These are phyloP conservation scores for Oscheius sp. DNA, from an alignment of 2,888 invertebrate genomes.

Conservation along the genomic window DNA sequence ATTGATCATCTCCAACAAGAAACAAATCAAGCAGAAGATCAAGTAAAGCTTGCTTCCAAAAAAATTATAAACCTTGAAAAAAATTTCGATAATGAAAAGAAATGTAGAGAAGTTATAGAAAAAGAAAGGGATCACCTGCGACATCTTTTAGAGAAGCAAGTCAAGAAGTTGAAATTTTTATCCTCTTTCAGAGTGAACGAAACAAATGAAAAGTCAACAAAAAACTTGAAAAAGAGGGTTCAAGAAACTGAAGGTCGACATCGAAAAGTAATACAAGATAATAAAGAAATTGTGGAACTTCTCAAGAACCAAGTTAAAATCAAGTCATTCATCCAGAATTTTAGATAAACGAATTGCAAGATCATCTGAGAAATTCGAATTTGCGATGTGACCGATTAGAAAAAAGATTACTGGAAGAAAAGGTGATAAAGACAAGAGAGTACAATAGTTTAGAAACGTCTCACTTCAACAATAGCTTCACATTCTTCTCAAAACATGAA, in stretches of 20 bases:
- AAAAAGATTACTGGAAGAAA: conserved; percentile 2
- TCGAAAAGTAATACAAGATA: not conserved
- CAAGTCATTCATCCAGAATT: not conserved
- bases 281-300: not conserved
- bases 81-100: not conserved
- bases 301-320: not conserved
- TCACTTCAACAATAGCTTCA: not conserved
- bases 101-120: not conserved
- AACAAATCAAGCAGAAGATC: not conserved
- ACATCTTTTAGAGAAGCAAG: conserved; percentile 12
- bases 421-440: not conserved
- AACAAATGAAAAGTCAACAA: not conserved
- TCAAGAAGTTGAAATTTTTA: not conserved
- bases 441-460: not conserved
- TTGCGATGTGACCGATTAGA: conserved; percentile 12
- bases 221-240: conserved; percentile 2
- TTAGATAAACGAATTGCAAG: conserved; percentile 1
- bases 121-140: not conserved
- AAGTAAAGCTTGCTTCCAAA: not conserved
- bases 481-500: conserved; percentile 17
- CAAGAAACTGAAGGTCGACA: not conserved
- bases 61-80: not conserved
- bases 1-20: conserved; percentile 8
- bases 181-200: not conserved
- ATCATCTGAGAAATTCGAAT: conserved; percentile 8